These are phyloP conservation scores for Enteromius anoplus DNA, from an alignment of 2,797 vertebrate genomes.

Conservation along the genomic window DNA sequence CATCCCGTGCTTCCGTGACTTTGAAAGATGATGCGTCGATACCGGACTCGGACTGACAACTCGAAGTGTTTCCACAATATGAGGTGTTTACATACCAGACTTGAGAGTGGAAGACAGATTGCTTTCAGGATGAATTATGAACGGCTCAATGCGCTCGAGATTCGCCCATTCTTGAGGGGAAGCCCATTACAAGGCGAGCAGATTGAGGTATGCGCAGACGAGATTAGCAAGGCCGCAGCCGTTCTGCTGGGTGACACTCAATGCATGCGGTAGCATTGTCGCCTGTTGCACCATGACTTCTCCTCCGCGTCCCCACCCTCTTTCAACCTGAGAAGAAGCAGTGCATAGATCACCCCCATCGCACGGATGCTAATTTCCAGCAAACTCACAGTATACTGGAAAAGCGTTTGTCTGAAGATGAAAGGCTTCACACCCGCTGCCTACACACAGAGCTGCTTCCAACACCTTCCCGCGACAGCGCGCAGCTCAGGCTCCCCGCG, in stretches of 20 bases:
- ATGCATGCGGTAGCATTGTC: constrained; percentile 63
- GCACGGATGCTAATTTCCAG: constrained; percentile 60
- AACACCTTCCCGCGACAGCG: constrained; percentile 81
- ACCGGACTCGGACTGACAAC: constrained; percentile 64
- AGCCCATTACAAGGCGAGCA: constrained; percentile 73
- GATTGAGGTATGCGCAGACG: constrained; percentile 71
- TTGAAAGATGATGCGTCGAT: constrained; percentile 65
- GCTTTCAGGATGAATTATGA: constrained; percentile 77
- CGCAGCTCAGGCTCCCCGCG: constrained; percentile 75
- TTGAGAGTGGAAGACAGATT: constrained; percentile 69
- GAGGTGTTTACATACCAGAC: constrained; percentile 71
- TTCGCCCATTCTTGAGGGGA: constrained; percentile 69
- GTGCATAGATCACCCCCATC: constrained; percentile 61
- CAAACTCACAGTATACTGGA: constrained; percentile 71
- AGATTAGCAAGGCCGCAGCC: constrained; percentile 64
- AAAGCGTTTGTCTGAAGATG: constrained; percentile 82
- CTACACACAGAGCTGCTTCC: constrained; percentile 78
- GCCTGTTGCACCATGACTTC: constrained; percentile 76
- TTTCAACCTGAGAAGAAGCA: constrained; percentile 57
- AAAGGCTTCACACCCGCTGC: constrained; percentile 85
- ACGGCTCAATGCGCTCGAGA: constrained; percentile 74
- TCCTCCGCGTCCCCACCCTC: constrained; percentile 64
- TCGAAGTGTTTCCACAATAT: constrained; percentile 64
- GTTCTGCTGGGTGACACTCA: constrained; percentile 58
- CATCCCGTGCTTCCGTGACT: constrained; percentile 63